Base-by-base conservation (phyloP, 2,888 invertebrate genomes). In the Apamea epomidion region DNA sequence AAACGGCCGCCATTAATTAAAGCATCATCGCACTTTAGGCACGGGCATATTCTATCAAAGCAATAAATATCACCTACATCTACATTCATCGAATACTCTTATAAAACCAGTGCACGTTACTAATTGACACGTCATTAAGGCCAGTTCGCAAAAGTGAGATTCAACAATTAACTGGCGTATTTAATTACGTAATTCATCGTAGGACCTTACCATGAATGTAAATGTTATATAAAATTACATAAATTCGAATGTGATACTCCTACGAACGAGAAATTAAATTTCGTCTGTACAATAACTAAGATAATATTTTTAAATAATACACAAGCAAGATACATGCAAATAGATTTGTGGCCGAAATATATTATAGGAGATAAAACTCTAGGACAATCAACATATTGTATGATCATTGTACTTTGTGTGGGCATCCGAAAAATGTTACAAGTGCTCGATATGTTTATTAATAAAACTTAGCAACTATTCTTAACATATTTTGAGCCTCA, bases 341-440 rank as follows among this genome's bases (percentile, higher is more conserved):
- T 92, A 94, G 91, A 93, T 93, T 94, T 93, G 96, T 95, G 96
- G 96, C 96, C 96, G 83, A 85, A 89, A 95, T 92, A 91, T 94
- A 94, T 95, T 93, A 94, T 81, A 68, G 94, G 94, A 93, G 93
- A 95, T 95, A 95, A 95, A 95, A 93, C 93, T 91, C 90, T 94
- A 92, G 74, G 91, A 94, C 93, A 94, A 94, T 91, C 93, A 95
- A 95, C 94, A 92, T 91, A 91, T 91, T 92, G 88, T 92, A 92
- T 92, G 92, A 93, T 94, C 95, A 96, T 97, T 96, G 96, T 96
- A 96, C 95, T 95, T 94, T 91, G 92, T 87, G 91, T 90, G 90
- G 89, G 93, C 96, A 95, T 96, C 95, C 96, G 96, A 91, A 94
- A 96, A 96, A 96, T 96, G 96, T 96, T 96, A 95, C 90, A 92